Conservation (phyloP, 2,797 vertebrate species). For the Enteromius afrohamiltoni region DNA sequence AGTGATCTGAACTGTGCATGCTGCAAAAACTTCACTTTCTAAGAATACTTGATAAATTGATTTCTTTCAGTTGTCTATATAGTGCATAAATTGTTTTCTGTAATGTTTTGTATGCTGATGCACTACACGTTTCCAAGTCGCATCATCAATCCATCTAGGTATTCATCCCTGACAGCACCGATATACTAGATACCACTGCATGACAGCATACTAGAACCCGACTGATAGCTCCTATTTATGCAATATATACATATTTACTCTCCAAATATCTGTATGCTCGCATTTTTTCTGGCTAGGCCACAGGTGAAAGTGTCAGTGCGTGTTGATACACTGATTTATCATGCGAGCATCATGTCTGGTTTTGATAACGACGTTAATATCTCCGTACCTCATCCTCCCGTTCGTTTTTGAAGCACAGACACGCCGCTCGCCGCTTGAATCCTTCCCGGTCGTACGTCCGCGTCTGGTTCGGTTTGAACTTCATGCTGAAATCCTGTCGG, state of each 20-base stretch:
- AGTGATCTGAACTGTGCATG: neutral
- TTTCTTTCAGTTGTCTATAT: neutral
- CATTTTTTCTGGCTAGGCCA: neutral
- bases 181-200: neutral
- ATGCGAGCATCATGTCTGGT: conserved; percentile 7
- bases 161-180: neutral
- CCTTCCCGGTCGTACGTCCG: conserved; percentile 94
- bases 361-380: conserved; percentile 10
- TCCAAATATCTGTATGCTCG: neutral
- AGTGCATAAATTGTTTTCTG: neutral
- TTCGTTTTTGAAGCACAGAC: conserved; percentile 92
- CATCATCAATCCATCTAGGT: neutral
- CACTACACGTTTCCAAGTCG: neutral
- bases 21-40: conserved; percentile 18
- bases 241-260: neutral
- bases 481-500: conserved; percentile 80
- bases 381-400: conserved; percentile 90
- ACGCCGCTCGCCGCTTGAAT: conserved; percentile 92
- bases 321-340: conserved; percentile 17
- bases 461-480: conserved; percentile 97
- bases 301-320: neutral
- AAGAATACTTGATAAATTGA: neutral
- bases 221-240: neutral
- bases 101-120: neutral
- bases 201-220: neutral